Evolutionary conservation across 2,888 invertebrate genomes (phyloP).

Genomic region (Spilosoma lubricipeda): DNA sequence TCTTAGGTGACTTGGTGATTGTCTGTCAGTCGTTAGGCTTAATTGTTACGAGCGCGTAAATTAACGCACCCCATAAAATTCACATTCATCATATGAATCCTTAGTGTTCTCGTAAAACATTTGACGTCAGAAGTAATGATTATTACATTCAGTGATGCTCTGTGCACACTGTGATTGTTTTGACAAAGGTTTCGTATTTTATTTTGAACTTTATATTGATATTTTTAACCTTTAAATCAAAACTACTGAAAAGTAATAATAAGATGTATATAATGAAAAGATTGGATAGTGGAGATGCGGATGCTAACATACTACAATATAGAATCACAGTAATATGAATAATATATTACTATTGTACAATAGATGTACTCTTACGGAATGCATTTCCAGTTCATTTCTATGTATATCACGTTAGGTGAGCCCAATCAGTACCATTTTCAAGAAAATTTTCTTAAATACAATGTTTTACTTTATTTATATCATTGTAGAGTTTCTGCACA

Average conservation of each 20-base stretch:
- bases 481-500: too few species aligned
- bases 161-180: not conserved
- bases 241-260: not conserved
- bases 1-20: conserved; percentile 47
- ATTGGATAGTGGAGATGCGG: not conserved
- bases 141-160: conserved; percentile 43
- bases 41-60: conserved; percentile 51
- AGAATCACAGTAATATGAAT: too few species aligned
- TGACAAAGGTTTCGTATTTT: not conserved
- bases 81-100: conserved; percentile 51
- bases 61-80: conserved; percentile 58
- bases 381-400: too few species aligned
- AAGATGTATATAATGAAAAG: not conserved
- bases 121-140: conserved; percentile 60
- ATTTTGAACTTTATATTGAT: not conserved
- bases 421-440: too few species aligned
- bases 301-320: not conserved
- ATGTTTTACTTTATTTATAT: too few species aligned
- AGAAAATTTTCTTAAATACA: too few species aligned
- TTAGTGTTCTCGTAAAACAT: conserved; percentile 46
- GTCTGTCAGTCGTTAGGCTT: conserved; percentile 47
- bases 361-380: too few species aligned
- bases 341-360: too few species aligned
- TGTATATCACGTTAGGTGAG: too few species aligned
- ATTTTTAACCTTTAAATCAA: not conserved